phyloP scores from a whole-genome alignment of 1,140 invertebrate genomes.

The Drosophila guanche region DNA sequence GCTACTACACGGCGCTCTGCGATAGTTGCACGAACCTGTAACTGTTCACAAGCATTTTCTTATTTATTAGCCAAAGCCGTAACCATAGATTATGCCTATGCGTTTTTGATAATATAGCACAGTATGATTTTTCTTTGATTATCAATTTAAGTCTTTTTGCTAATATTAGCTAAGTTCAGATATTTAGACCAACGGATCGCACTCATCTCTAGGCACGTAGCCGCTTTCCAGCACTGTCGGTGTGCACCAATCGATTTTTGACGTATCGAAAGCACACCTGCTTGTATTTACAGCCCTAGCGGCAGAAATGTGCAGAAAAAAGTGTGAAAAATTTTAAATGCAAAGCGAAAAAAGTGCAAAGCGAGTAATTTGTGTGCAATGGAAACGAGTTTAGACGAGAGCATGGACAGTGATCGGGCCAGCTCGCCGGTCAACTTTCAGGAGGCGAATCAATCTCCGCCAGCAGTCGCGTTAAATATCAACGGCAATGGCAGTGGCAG shows the following conservation, averaged over 20 bases:
- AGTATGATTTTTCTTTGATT: too few relatives aligned
- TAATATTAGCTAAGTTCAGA: too few relatives aligned
- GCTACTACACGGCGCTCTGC: not conserved
- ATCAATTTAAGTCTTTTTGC: too few relatives aligned
- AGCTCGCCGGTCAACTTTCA: constrained; percentile 30
- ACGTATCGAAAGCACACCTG: constrained; percentile 8
- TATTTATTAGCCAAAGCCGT: too few relatives aligned
- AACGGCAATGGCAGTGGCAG: constrained; percentile 47
- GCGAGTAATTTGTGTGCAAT: constrained; percentile 43
- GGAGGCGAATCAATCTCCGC: constrained; percentile 38
- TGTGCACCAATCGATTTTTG: not conserved
- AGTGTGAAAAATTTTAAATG: constrained; percentile 55
- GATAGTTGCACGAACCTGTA: too few relatives aligned
- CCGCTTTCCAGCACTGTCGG: not conserved
- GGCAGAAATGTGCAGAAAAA: constrained; percentile 59
- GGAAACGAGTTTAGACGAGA: constrained; percentile 69
- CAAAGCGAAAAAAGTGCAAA: constrained; percentile 23
- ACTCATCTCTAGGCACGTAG: too few relatives aligned
- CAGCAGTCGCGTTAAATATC: constrained; percentile 22
- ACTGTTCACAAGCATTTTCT: too few relatives aligned
- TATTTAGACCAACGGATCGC: too few relatives aligned
- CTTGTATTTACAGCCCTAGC: constrained; percentile 55
- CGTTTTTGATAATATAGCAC: too few relatives aligned
- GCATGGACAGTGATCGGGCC: constrained; percentile 56
- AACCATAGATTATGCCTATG: too few relatives aligned